Evolutionary conservation across 2,797 vertebrate genomes (phyloP).

Genomic region (Anabas testudineus): DNA sequence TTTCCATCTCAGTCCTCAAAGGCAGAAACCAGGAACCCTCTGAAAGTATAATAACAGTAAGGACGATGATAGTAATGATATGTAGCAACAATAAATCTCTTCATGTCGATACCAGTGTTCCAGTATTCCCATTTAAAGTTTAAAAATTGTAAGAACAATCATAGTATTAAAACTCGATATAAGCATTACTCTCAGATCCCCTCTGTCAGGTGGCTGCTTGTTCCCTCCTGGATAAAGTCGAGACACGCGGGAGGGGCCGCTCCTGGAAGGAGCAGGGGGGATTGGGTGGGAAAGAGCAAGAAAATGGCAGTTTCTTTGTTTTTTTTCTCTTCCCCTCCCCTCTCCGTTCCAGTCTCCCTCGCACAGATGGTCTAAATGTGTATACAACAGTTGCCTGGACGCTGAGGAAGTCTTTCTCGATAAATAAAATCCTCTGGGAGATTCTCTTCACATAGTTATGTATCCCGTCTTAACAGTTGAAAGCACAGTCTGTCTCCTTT

Average conservation of each 20-base stretch:
- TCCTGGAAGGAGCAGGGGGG: slow-evolving; percentile 69
- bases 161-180: slow-evolving; percentile 86
- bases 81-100: slow-evolving; percentile 81
- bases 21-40: slow-evolving; percentile 50
- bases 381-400: slow-evolving; percentile 55
- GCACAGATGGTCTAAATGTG: slow-evolving; percentile 58
- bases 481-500: slow-evolving; percentile 65
- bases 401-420: slow-evolving; percentile 63
- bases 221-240: slow-evolving; percentile 60
- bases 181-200: slow-evolving; percentile 73
- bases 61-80: slow-evolving; percentile 83
- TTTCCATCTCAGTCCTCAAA: slow-evolving; percentile 19
- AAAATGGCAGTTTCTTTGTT: slow-evolving; percentile 78
- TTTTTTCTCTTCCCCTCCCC: slow-evolving; percentile 74
- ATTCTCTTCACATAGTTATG: slow-evolving; percentile 44
- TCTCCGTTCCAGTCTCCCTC: slow-evolving; percentile 58
- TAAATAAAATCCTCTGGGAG: slow-evolving; percentile 67
- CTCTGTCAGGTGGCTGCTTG: slow-evolving; percentile 36
- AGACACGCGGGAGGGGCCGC: slow-evolving; percentile 50
- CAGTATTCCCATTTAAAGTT: slow-evolving; percentile 83
- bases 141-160: slow-evolving; percentile 88
- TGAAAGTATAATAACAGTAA: slow-evolving; percentile 79
- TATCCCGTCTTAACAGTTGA: slow-evolving; percentile 59
- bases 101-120: slow-evolving; percentile 80
- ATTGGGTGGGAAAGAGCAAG: slow-evolving; percentile 77